Conservation (phyloP, 2,113 vertebrate species). For the Pyxicephalus adspersus region DNA sequence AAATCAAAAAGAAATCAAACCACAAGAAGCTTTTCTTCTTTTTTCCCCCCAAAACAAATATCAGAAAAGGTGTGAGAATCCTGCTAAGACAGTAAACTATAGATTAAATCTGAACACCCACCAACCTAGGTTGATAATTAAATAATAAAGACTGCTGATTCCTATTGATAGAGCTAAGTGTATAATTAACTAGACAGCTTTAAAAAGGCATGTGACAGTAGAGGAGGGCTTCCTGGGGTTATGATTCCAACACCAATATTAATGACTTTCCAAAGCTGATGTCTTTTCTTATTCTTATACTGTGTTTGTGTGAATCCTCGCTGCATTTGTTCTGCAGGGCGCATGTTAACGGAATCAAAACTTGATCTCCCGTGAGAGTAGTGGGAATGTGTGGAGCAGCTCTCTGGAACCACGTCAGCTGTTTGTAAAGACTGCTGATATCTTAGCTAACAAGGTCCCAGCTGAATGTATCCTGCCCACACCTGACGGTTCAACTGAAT, state of each 20-base stretch:
- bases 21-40: no score
- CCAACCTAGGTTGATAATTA: constrained; percentile 11
- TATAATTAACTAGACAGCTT: constrained; percentile 18
- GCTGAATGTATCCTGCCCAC: constrained; percentile 55
- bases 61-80: no score
- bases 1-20: no score
- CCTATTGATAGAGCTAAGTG: background rate
- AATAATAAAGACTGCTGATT: background rate
- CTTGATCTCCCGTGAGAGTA: constrained; percentile 58
- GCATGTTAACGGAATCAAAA: constrained; percentile 58
- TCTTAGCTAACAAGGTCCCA: constrained; percentile 65
- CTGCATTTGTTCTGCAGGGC: constrained; percentile 60
- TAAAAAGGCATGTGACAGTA: constrained; percentile 1
- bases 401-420: constrained; percentile 63
- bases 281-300: constrained; percentile 9
- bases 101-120: constrained; percentile 1
- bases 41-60: no score
- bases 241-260: constrained; percentile 13
- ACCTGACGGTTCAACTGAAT: constrained; percentile 53
- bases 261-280: constrained; percentile 25
- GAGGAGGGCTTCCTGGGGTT: constrained; percentile 4
- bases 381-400: constrained; percentile 51
- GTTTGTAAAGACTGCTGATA: constrained; percentile 62
- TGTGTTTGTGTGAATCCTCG: constrained; percentile 53
- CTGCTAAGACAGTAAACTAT: no score